Evolutionary conservation across 1,140 invertebrate species (phyloP), one percentile per base, ranked within the genome.

Genomic region (Bombus balteatus): DNA sequence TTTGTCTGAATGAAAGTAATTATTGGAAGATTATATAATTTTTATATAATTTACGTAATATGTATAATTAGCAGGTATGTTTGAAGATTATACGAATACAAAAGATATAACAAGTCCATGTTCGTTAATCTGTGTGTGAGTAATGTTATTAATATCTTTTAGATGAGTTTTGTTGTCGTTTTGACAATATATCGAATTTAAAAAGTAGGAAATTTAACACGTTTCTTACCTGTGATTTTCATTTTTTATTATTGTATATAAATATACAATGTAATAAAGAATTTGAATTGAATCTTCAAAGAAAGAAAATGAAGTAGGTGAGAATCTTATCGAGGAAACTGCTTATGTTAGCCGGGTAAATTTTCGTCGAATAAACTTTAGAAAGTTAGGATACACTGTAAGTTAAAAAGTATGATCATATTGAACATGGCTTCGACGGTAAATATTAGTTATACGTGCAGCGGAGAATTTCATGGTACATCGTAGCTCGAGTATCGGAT

Each of bases 381-480:
- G 15, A 41, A 41, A 41, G 70, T 39, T 71, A 25, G 70, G 25
- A 10, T n/a, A n/a, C 28, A 6, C 6, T 41, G 12, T 8, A 10
- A 15, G 39, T 66, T 66, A 66, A 66, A 66, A 34, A 66, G 32
- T 32, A 66, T n/a, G 22, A n/a, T 13, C 39, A 32, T 32, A 73
- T 73, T 28, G 39, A 43, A 18, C 71, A n/a, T 18, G 28, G 13
- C 28, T 32, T n/a, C 39, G 71, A 43, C 25, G 32, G 39, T 43
- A 73, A 73, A 73, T 73, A 73, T 73, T 73, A 73, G 39, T 43
- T 12, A 39, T 39, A 73, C 39, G 15, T 43, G 39, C 28, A 22
- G 5, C 12, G 65, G 8, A 10, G 43, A 39, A 53, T 70, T 70
- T 68, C 43, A 53, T 28, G 41, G 3, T 28, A 79, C 77, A 25